These are phyloP conservation scores for Chaitophorus viminalis DNA, from an alignment of 2,888 invertebrate genomes.

Conservation along the genomic window DNA sequence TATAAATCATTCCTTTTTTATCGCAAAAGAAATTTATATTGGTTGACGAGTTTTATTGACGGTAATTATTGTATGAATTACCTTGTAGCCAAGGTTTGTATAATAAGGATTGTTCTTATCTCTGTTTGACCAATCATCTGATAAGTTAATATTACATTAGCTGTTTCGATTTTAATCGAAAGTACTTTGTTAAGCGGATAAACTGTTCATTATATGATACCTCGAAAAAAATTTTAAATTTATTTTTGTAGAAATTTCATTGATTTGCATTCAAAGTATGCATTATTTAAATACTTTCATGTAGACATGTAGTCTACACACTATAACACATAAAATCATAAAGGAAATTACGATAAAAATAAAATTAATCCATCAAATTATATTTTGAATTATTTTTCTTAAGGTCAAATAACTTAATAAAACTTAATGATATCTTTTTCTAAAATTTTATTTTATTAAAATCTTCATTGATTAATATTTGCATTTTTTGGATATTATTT, in stretches of 20 bases:
- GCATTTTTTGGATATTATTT: not conserved
- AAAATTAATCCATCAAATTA: too few species aligned
- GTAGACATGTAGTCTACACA: too few species aligned
- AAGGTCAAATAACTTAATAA: not conserved
- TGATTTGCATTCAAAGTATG: not conserved
- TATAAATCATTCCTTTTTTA: slow-evolving; percentile 33
- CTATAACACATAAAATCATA: too few species aligned
- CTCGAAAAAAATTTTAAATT: not conserved
- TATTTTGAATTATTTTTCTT: too few species aligned
- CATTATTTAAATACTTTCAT: too few species aligned
- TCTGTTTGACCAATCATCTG: not conserved
- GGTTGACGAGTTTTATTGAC: slow-evolving; percentile 23
- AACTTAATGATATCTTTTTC: not conserved
- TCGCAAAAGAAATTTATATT: slow-evolving; percentile 40
- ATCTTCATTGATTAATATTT: not conserved
- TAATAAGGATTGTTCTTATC: not conserved
- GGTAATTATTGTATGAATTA: slow-evolving; percentile 33
- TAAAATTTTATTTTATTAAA: not conserved
- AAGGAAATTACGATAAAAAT: too few species aligned
- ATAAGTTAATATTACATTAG: slow-evolving; percentile 9
- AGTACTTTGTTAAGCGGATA: not conserved
- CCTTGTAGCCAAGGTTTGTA: not conserved
- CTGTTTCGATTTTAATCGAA: not conserved
- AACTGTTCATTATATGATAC: not conserved
- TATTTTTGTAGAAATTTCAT: not conserved